Conservation (phyloP, 1,140 invertebrate genomes). For the Drosophila neocordata region DNA sequence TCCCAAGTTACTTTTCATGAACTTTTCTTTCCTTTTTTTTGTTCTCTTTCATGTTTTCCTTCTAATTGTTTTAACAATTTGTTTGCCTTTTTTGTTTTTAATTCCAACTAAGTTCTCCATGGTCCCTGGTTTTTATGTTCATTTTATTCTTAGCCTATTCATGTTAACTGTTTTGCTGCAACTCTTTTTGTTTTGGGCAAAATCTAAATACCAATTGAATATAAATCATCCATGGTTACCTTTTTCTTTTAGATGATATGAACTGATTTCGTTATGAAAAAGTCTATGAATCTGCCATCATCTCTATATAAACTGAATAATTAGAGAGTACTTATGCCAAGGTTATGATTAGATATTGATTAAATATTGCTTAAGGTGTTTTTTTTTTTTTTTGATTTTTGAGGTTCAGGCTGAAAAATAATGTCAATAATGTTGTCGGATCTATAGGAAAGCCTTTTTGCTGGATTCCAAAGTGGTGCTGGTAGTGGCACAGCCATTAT, state of each 20-base stretch:
- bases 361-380: slow-evolving; percentile 65
- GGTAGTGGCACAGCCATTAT: slow-evolving; percentile 49
- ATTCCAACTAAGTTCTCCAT: not conserved
- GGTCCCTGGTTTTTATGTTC: slow-evolving; percentile 3
- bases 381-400: not conserved
- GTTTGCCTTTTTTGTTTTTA: not conserved
- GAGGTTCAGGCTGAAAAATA: slow-evolving; percentile 7
- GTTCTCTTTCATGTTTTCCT: not conserved
- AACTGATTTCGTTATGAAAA: not conserved
- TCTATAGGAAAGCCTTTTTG: slow-evolving; percentile 70
- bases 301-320: not conserved
- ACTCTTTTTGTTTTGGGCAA: slow-evolving; percentile 6
- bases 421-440: not conserved
- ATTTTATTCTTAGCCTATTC: slow-evolving; percentile 2
- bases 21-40: not conserved
- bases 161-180: slow-evolving; percentile 4
- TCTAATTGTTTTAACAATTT: not conserved
- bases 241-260: not conserved
- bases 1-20: not conserved
- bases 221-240: not conserved
- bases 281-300: not conserved
- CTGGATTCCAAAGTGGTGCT: slow-evolving; percentile 62
- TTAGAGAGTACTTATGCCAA: slow-evolving; percentile 62
- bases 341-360: slow-evolving; percentile 46
- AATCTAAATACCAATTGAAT: not conserved